Percentiles rank a stretch among this genome's conserved stretches.
Conservation (phyloP, 2,113 vertebrate genomes). For the Scophthalmus maximus region DNA sequence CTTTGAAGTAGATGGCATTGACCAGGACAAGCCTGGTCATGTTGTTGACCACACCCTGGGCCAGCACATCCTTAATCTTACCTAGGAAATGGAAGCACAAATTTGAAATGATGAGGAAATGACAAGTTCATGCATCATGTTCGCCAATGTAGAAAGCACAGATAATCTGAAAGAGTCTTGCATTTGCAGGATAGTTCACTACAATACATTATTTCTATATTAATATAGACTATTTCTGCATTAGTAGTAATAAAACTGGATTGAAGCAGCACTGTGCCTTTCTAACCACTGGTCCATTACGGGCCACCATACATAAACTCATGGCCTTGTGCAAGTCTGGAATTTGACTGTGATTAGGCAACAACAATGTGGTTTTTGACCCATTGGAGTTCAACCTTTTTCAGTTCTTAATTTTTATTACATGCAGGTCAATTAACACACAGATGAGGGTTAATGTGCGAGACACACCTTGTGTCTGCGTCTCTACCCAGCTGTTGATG, state of each 20-base stretch:
- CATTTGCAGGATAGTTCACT: no score
- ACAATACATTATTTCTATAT: no score
- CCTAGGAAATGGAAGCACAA: conserved; percentile 51
- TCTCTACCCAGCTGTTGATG: conserved; percentile 84
- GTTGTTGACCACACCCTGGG: conserved; percentile 71
- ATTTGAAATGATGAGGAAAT: neutral
- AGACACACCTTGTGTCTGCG: conserved; percentile 76
- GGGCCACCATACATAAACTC: no score
- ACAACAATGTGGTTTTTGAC: neutral
- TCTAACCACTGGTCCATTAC: neutral
- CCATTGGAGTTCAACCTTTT: neutral
- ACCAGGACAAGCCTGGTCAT: conserved; percentile 88
- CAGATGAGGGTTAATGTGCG: neutral
- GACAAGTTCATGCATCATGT: neutral
- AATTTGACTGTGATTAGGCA: no score
- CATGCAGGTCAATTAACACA: neutral
- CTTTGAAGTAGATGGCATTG: conserved; percentile 97
- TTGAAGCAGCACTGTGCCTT: neutral
- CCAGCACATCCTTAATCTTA: conserved; percentile 89
- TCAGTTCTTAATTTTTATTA: neutral
- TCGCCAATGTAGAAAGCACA: no score
- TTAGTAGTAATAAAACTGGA: neutral
- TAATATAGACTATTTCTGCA: no score
- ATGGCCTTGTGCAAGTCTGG: no score
- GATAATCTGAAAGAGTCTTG: no score